Percentiles rank a stretch among this genome's conserved stretches.
These are phyloP conservation scores for Sciurus niger DNA, from an alignment of 2,113 vertebrate genomes.

Conservation along the genomic window DNA sequence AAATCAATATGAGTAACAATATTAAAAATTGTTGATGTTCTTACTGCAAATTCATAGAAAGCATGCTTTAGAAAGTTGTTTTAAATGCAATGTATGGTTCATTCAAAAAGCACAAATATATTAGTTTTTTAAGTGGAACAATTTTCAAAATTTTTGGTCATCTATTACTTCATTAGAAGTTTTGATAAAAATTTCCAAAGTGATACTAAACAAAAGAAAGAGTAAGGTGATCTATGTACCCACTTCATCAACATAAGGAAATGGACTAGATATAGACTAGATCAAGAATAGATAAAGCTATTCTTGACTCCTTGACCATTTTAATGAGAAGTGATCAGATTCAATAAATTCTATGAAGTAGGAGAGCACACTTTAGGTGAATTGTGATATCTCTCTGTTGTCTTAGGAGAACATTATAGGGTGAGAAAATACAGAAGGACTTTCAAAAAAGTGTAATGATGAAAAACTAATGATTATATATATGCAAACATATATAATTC, in stretches of 20 bases:
- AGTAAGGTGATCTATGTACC: background rate
- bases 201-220: background rate
- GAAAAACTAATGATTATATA: background rate
- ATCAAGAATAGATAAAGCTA: background rate
- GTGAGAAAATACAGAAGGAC: background rate
- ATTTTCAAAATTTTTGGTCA: background rate
- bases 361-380: background rate
- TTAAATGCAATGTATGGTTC: background rate
- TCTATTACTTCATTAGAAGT: background rate
- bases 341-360: background rate
- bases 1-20: background rate
- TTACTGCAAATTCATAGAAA: background rate
- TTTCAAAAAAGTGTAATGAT: background rate
- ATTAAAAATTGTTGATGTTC: background rate
- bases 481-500: too few species aligned
- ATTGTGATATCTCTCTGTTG: background rate
- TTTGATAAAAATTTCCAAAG: constrained; percentile 21
- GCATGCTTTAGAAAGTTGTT: background rate
- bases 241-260: background rate
- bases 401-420: background rate
- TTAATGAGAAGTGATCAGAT: background rate
- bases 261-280: background rate
- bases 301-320: background rate
- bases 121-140: background rate
- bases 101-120: background rate